These are phyloP conservation scores for Eurypyga helias DNA, from an alignment of 2,113 vertebrate genomes.

Conservation along the genomic window DNA sequence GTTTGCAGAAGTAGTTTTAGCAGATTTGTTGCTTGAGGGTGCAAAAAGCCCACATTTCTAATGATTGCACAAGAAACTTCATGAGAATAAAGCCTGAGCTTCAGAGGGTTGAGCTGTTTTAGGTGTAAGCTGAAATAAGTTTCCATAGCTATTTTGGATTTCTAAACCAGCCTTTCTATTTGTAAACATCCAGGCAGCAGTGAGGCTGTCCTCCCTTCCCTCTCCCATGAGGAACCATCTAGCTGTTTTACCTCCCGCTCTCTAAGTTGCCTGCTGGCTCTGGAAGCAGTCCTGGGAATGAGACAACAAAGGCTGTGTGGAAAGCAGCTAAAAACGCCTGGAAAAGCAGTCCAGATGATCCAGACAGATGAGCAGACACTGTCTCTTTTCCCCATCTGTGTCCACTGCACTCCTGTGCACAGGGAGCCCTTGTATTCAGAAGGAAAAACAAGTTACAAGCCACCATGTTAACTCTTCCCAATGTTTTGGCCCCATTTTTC, in stretches of 20 bases:
- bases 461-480: background rate
- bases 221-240: background rate
- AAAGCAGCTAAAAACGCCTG: background rate
- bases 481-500: background rate
- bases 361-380: background rate
- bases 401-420: background rate
- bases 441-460: background rate
- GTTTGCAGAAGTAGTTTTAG: background rate
- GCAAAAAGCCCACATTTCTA: background rate
- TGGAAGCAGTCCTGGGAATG: background rate
- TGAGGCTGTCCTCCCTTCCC: background rate
- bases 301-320: background rate
- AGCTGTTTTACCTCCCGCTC: background rate
- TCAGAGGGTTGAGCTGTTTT: background rate
- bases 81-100: slow-evolving; percentile 22
- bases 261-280: background rate
- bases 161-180: slow-evolving; percentile 21
- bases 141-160: slow-evolving; percentile 56
- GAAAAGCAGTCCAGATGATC: background rate
- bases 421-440: background rate
- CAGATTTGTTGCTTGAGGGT: background rate
- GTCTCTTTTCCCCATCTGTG: background rate
- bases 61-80: slow-evolving; percentile 12
- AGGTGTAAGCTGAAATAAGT: slow-evolving; percentile 45
- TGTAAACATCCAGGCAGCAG: background rate